phyloP scores from a whole-genome alignment of 2,888 invertebrate genomes.

The Synergus umbraculus region DNA sequence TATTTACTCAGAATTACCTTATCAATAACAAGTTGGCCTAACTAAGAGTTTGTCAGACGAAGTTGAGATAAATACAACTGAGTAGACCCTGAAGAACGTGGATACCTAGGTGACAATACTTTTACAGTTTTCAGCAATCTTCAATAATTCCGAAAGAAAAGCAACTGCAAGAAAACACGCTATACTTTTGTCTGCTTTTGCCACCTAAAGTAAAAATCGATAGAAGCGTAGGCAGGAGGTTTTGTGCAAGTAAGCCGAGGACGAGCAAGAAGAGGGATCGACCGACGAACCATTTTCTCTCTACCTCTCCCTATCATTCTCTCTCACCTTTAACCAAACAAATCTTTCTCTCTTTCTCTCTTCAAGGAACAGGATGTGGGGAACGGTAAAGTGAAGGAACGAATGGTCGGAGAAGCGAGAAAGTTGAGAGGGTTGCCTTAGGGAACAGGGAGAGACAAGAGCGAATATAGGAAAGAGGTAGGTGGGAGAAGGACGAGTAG shows the following conservation, averaged over 20 bases:
- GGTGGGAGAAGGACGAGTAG: conserved; percentile 45
- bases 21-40: too few relatives aligned
- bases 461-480: conserved; percentile 50
- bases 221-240: conserved; percentile 53
- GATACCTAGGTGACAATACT: background rate
- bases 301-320: background rate
- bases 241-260: conserved; percentile 50
- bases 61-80: background rate
- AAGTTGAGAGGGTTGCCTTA: conserved; percentile 56
- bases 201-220: conserved; percentile 56
- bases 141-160: conserved; percentile 26
- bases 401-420: conserved; percentile 54
- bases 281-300: conserved; percentile 44
- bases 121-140: conserved; percentile 8
- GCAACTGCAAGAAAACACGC: conserved; percentile 41
- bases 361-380: conserved; percentile 64
- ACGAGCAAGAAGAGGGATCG: conserved; percentile 55
- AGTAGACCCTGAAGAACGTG: background rate
- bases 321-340: conserved; percentile 5
- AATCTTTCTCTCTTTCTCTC: conserved; percentile 48
- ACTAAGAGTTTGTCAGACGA: too few relatives aligned
- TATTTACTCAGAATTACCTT: too few relatives aligned
- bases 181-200: conserved; percentile 44
- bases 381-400: conserved; percentile 57
- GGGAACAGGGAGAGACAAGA: conserved; percentile 48